Evolutionary conservation across 2,888 invertebrate genomes (phyloP), one percentile per base, ranked within the genome.

Genomic region (Coelopa pilipes): DNA sequence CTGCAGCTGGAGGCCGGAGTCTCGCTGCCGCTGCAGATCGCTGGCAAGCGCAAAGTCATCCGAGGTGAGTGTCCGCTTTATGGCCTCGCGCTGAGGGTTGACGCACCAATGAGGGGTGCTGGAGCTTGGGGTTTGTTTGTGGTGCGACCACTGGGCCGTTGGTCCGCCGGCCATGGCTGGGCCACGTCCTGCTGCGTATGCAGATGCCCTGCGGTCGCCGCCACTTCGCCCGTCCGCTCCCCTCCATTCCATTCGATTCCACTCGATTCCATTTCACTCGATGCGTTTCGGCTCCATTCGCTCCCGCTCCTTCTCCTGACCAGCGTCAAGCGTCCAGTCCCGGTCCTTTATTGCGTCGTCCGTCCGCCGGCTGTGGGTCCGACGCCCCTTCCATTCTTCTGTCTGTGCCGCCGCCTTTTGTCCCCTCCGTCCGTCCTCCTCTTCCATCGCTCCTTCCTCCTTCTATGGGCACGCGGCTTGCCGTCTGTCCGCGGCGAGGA

Each of bases 1-100:
- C 91, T 94, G 82, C 93, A 93, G 86, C 91, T 94, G 80, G 92
- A 93, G 67, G 77, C 92, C 13, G 94, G 94, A n/a, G 93, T 93
- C 81, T 92, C 92, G 24, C 92, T 94, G 84, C 92, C 92, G 78
- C 91, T 94, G 81, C 91, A 92, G 86, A 91, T 93, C 82, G 93
- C 93, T 80, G 93, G 93, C 81, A 92, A 92, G 85, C 89, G 93
- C 80, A 93, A 94, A 87, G 90, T 93, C 81, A 91, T 94, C 81
- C 90, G 92, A 91, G 94, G 94, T 93, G 88, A 90, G 91, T 88
- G 83, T 50, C 83, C 83, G 82, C 78, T 84, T 84, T 82, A 83
- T 81, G 80, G 79, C 81, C 78, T 76, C 80, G 74, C 77, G 76
- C 74, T 76, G 73, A 62, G 66, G 34, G 24, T 76, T 57, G n/a